Percentiles rank a stretch among this genome's conserved stretches.
These are phyloP conservation scores for Pyxicephalus adspersus DNA, from an alignment of 2,113 vertebrate species.

Conservation along the genomic window DNA sequence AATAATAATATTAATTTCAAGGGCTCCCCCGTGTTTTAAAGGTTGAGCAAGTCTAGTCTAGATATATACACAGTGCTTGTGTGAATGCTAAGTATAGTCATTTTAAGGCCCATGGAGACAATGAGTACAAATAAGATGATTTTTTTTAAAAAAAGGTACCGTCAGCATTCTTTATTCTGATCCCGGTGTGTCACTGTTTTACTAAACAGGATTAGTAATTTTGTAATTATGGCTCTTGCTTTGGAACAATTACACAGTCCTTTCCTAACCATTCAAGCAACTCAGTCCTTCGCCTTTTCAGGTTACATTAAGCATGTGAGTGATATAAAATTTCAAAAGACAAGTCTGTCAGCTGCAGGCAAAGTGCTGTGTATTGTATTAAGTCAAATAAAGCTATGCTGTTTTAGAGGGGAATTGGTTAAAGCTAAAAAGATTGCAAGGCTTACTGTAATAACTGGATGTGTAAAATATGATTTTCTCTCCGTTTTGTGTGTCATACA, in stretches of 20 bases:
- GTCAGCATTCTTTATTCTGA: constrained; percentile 11
- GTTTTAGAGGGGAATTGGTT: constrained; percentile 12
- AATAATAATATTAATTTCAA: too few species aligned
- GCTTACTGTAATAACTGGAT: background rate
- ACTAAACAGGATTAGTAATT: constrained; percentile 44
- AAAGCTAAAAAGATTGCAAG: background rate
- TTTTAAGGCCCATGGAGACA: background rate
- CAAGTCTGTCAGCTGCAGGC: constrained; percentile 34
- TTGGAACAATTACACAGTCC: constrained; percentile 31
- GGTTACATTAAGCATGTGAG: constrained; percentile 21
- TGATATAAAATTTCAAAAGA: constrained; percentile 18
- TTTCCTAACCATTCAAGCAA: constrained; percentile 11
- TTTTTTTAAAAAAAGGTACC: background rate
- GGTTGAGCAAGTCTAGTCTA: too few species aligned
- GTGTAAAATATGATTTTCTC: constrained; percentile 3
- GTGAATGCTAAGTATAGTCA: background rate
- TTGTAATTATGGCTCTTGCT: constrained; percentile 25
- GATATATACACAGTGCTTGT: too few species aligned
- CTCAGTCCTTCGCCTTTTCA: background rate
- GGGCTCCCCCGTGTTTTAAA: too few species aligned
- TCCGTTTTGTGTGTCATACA: background rate
- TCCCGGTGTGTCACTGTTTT: constrained; percentile 23
- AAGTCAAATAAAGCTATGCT: constrained; percentile 19
- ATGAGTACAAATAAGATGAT: background rate
- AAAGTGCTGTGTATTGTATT: constrained; percentile 14